Evolutionary conservation across 2,888 invertebrate species (phyloP).

Genomic region (Folsomia manolachei): DNA sequence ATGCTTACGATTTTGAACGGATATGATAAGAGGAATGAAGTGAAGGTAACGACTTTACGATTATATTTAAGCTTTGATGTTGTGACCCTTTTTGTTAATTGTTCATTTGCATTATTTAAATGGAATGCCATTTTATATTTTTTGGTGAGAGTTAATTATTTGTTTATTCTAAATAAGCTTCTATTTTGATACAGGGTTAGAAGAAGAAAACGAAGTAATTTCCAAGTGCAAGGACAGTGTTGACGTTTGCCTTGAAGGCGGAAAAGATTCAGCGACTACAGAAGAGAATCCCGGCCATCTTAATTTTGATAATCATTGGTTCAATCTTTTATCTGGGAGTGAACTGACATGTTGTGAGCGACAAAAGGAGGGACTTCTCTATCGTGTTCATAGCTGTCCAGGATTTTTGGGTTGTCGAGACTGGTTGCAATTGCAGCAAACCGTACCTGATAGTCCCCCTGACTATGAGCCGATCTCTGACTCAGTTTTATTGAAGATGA

Average conservation of each 20-base stretch:
- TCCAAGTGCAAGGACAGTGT: constrained; percentile 18
- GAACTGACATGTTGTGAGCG: constrained; percentile 40
- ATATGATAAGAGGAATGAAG: background rate
- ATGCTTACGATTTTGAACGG: background rate
- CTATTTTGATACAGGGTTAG: too few relatives aligned
- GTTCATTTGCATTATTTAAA: background rate
- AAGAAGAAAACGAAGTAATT: constrained; percentile 7
- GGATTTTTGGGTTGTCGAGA: constrained; percentile 50
- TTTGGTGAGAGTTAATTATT: background rate
- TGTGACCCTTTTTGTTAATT: too few relatives aligned
- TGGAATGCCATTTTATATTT: background rate
- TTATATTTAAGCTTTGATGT: too few relatives aligned
- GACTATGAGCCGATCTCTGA: constrained; percentile 39
- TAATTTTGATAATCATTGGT: constrained; percentile 39
- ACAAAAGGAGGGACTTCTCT: constrained; percentile 46
- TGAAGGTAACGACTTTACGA: too few relatives aligned
- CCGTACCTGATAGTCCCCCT: constrained; percentile 44
- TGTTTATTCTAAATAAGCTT: background rate
- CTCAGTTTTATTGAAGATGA: constrained; percentile 39
- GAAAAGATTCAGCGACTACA: background rate
- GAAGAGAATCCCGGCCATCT: constrained; percentile 32
- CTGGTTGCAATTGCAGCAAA: constrained; percentile 36
- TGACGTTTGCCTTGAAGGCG: background rate
- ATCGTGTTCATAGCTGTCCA: constrained; percentile 52
- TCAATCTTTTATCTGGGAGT: constrained; percentile 37